Percentiles rank a stretch among this genome's conserved stretches.
These are phyloP conservation scores for Esperia sulphurella DNA, from an alignment of 2,888 invertebrate genomes.

Conservation along the genomic window DNA sequence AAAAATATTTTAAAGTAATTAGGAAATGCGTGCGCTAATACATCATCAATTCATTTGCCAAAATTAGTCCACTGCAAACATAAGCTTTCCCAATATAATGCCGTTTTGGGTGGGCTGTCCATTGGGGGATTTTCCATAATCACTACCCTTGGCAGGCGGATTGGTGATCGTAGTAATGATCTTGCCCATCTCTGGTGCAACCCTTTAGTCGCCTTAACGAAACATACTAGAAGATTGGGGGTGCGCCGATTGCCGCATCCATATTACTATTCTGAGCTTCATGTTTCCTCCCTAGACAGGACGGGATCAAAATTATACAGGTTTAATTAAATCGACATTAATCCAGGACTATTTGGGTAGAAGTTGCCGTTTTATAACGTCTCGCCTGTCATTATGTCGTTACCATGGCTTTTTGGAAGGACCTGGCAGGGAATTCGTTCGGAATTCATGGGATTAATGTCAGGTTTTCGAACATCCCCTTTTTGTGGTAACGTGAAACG, in stretches of 20 bases:
- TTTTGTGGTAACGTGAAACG: conserved; percentile 14
- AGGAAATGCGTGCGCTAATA: too few relatives aligned
- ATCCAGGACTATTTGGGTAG: conserved; percentile 62
- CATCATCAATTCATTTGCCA: too few relatives aligned
- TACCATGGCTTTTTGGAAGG: conserved; percentile 49
- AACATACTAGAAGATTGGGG: too few relatives aligned
- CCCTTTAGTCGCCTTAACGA: too few relatives aligned
- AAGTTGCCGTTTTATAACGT: conserved; percentile 51
- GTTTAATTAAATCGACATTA: conserved; percentile 78
- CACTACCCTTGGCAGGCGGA: too few relatives aligned
- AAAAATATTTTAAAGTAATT: too few relatives aligned
- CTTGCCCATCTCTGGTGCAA: too few relatives aligned
- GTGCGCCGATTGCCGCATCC: conserved; percentile 7
- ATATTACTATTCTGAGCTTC: neutral
- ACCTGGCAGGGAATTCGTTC: conserved; percentile 41
- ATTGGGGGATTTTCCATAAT: too few relatives aligned
- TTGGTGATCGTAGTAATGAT: too few relatives aligned
- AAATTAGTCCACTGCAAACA: too few relatives aligned
- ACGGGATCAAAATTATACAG: conserved; percentile 67
- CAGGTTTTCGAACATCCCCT: conserved; percentile 22
- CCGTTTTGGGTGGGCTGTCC: too few relatives aligned
- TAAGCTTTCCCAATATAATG: too few relatives aligned
- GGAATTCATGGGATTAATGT: conserved; percentile 46
- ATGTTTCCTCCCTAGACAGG: conserved; percentile 24
- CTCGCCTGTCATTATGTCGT: conserved; percentile 70